These are phyloP conservation scores for Cataglyphis cursor DNA, from an alignment of 2,888 invertebrate species.

Conservation along the genomic window DNA sequence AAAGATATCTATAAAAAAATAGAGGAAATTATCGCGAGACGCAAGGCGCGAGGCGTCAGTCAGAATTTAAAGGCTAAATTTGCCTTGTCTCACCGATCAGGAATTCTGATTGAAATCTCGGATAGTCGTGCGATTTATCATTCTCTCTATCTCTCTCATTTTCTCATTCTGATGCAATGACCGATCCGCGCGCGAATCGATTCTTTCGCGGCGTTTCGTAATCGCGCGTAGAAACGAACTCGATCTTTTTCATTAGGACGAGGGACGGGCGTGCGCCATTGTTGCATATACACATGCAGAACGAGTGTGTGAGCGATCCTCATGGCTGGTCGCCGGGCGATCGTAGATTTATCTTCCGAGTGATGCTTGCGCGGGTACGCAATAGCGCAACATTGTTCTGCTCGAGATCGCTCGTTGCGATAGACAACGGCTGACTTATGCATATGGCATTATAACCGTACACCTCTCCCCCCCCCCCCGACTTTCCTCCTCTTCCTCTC, in stretches of 20 bases:
- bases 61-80: slow-evolving; percentile 16
- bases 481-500: slow-evolving; percentile 35
- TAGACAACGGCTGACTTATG: slow-evolving; percentile 48
- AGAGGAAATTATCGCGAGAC: not conserved
- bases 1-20: not conserved
- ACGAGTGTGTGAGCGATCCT: slow-evolving; percentile 39
- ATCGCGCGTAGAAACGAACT: slow-evolving; percentile 31
- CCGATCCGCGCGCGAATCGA: not conserved
- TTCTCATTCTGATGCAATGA: slow-evolving; percentile 17
- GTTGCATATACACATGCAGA: slow-evolving; percentile 39
- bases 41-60: not conserved
- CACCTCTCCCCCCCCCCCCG: not conserved
- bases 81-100: not conserved
- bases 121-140: slow-evolving; percentile 12
- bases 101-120: slow-evolving; percentile 34
- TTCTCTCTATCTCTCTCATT: not conserved
- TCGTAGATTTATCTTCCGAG: slow-evolving; percentile 53
- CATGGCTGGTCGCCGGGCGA: slow-evolving; percentile 41
- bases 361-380: slow-evolving; percentile 50
- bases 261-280: slow-evolving; percentile 42
- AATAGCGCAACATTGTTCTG: slow-evolving; percentile 54
- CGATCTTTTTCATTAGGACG: slow-evolving; percentile 30
- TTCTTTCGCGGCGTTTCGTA: slow-evolving; percentile 25
- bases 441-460: slow-evolving; percentile 40
- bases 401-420: slow-evolving; percentile 51